phyloP scores from a whole-genome alignment of 2,888 invertebrate genomes.

The Crepidodera aurea region DNA sequence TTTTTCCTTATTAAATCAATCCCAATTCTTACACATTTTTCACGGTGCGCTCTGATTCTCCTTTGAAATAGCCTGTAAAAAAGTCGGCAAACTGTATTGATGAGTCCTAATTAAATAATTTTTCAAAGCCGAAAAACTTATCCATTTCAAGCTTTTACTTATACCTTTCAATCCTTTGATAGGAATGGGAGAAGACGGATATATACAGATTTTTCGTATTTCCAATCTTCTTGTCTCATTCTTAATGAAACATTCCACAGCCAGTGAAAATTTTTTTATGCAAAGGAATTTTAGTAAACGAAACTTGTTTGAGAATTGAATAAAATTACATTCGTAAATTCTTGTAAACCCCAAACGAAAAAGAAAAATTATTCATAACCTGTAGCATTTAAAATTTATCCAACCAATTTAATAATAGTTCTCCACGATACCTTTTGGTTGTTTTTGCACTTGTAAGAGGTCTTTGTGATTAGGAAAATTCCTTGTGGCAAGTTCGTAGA shows the following conservation, averaged over 20 bases:
- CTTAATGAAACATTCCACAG: conserved; percentile 8
- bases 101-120: conserved; percentile 25
- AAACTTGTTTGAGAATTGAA: too few species aligned
- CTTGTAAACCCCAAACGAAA: too few species aligned
- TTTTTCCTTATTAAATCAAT: background rate
- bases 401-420: too few species aligned
- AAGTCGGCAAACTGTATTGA: conserved; percentile 6
- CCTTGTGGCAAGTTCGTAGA: too few species aligned
- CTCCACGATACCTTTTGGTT: too few species aligned
- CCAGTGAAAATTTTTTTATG: too few species aligned
- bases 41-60: background rate
- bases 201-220: conserved; percentile 8
- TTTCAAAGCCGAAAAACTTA: conserved; percentile 13
- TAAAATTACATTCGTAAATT: too few species aligned
- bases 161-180: conserved; percentile 24
- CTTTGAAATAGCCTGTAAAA: background rate
- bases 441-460: too few species aligned
- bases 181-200: conserved; percentile 12
- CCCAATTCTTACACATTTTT: background rate
- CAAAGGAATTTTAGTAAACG: too few species aligned
- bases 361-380: too few species aligned
- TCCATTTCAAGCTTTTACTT: conserved; percentile 10
- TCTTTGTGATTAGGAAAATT: too few species aligned
- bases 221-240: conserved; percentile 5
- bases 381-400: too few species aligned